phyloP scores from a whole-genome alignment of 2,888 invertebrate genomes.

The Hofmannophila pseudospretella region DNA sequence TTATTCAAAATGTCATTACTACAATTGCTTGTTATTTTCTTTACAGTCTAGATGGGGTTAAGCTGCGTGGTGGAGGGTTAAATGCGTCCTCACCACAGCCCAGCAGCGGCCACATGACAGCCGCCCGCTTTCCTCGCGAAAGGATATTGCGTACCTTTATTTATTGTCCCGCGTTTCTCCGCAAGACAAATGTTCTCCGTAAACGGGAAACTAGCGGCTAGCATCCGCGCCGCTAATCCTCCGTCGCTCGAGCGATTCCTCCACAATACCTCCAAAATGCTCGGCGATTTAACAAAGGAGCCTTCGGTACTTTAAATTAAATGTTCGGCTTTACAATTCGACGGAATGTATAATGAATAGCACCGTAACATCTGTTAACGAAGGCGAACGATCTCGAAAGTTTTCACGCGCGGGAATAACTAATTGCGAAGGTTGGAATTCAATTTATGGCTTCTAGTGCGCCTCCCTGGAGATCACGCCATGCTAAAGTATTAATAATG shows the following conservation, averaged over 20 bases:
- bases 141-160: slow-evolving; percentile 53
- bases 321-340: slow-evolving; percentile 76
- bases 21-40: slow-evolving; percentile 33
- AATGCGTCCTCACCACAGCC: slow-evolving; percentile 35
- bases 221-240: slow-evolving; percentile 52
- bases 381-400: slow-evolving; percentile 78
- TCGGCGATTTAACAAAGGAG: slow-evolving; percentile 69
- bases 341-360: slow-evolving; percentile 78
- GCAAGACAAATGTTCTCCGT: slow-evolving; percentile 50
- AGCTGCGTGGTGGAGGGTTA: slow-evolving; percentile 32
- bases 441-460: slow-evolving; percentile 76
- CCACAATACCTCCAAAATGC: slow-evolving; percentile 57
- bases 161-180: slow-evolving; percentile 47
- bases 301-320: slow-evolving; percentile 74
- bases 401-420: slow-evolving; percentile 78
- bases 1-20: slow-evolving; percentile 40
- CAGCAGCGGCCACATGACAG: slow-evolving; percentile 24
- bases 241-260: slow-evolving; percentile 43
- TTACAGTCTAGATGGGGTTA: slow-evolving; percentile 19
- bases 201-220: slow-evolving; percentile 48
- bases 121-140: slow-evolving; percentile 22
- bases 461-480: slow-evolving; percentile 73
- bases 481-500: slow-evolving; percentile 76
- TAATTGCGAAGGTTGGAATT: slow-evolving; percentile 78
- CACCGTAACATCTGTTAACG: slow-evolving; percentile 79